These are phyloP conservation scores for Tenualosa ilisha DNA, from an alignment of 2,797 vertebrate genomes.

Conservation along the genomic window DNA sequence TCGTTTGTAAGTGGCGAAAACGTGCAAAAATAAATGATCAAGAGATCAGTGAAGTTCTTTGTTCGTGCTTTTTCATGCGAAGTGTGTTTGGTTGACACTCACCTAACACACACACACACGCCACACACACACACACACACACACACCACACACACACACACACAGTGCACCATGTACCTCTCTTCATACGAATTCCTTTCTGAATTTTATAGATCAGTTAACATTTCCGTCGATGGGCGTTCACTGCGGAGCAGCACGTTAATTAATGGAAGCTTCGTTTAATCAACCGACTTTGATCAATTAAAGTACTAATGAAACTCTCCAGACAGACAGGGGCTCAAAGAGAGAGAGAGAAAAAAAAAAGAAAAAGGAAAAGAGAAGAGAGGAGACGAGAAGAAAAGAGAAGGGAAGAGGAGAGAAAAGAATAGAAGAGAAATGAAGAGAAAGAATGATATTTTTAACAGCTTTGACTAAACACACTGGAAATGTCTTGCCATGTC, in stretches of 20 bases:
- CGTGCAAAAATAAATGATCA: background rate
- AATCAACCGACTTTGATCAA: constrained; percentile 43
- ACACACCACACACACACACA: background rate
- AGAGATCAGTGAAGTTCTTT: background rate
- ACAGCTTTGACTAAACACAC: background rate
- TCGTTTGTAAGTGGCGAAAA: background rate
- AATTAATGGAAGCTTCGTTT: constrained; percentile 42
- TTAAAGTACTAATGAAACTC: constrained; percentile 43
- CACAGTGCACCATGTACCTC: background rate
- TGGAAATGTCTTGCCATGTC: background rate
- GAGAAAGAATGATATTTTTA: background rate
- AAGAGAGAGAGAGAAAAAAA: background rate
- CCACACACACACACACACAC: background rate
- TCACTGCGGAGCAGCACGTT: constrained; percentile 35
- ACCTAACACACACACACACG: background rate
- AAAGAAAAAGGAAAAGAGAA: background rate
- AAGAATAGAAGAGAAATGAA: background rate
- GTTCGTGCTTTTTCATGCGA: too few relatives aligned
- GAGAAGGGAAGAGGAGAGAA: background rate
- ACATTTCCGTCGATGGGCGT: constrained; percentile 35
- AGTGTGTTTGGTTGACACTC: too few relatives aligned
- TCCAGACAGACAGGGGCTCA: constrained; percentile 25
- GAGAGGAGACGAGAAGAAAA: background rate
- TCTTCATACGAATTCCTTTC: background rate
- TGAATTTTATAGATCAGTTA: constrained; percentile 38